phyloP scores from a whole-genome alignment of 2,888 invertebrate species.

The Fragum fragum region DNA sequence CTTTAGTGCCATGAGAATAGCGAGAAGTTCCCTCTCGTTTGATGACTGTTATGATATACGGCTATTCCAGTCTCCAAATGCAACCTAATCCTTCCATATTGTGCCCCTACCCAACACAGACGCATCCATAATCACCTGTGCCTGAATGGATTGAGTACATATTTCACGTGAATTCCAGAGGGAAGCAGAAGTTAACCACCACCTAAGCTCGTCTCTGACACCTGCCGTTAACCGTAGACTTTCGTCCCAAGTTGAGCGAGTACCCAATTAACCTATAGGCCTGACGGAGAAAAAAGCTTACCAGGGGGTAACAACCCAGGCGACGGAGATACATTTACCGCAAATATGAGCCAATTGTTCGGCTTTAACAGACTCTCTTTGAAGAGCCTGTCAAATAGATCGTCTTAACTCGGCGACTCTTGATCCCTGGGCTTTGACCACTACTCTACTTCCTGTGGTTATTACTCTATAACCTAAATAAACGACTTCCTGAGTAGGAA shows the following conservation, averaged over 20 bases:
- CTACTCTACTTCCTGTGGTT: background rate
- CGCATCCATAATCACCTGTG: too few species aligned
- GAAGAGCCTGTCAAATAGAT: conserved; percentile 4
- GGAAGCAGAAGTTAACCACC: conserved; percentile 16
- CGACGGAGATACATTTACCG: conserved; percentile 32
- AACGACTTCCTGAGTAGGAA: too few species aligned
- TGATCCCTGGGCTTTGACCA: conserved; percentile 5
- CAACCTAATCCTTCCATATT: conserved; percentile 3
- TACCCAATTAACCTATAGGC: conserved; percentile 5
- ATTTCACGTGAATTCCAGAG: conserved; percentile 21
- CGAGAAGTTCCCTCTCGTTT: conserved; percentile 28
- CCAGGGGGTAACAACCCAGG: conserved; percentile 30
- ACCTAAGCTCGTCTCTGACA: conserved; percentile 14
- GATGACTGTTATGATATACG: conserved; percentile 25
- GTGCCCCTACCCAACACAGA: conserved; percentile 23
- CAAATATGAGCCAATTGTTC: conserved; percentile 23
- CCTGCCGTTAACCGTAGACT: background rate
- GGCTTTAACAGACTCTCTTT: background rate
- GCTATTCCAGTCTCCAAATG: conserved; percentile 28
- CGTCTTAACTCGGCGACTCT: conserved; percentile 9
- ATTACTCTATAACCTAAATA: too few species aligned
- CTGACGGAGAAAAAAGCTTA: conserved; percentile 23
- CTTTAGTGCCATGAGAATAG: conserved; percentile 34
- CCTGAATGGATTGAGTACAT: conserved; percentile 21
- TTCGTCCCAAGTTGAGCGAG: conserved; percentile 9